phyloP scores from a whole-genome alignment of 2,797 vertebrate species.

The Siniperca scherzeri region DNA sequence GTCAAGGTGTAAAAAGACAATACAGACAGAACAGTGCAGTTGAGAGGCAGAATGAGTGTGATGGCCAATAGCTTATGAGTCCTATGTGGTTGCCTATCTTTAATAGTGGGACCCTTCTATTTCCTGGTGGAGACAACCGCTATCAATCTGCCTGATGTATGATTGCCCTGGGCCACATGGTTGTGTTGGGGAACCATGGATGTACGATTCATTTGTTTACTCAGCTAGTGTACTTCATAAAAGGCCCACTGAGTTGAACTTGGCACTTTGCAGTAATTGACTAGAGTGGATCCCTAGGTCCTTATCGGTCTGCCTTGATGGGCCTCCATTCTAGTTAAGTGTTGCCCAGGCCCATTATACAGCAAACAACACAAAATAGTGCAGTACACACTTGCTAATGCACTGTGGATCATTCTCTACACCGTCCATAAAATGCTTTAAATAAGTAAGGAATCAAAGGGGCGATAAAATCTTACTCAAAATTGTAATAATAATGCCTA shows the following conservation, averaged over 20 bases:
- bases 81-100: conserved; percentile 66
- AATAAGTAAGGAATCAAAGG: conserved; percentile 33
- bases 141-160: conserved; percentile 83
- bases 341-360: conserved; percentile 72
- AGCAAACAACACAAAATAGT: conserved; percentile 64
- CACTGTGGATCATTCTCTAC: conserved; percentile 46
- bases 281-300: conserved; percentile 80
- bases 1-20: conserved; percentile 38
- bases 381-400: conserved; percentile 52
- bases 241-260: conserved; percentile 80
- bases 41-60: conserved; percentile 47
- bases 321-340: conserved; percentile 78
- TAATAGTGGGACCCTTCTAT: conserved; percentile 72
- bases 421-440: conserved; percentile 45
- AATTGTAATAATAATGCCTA: conserved; percentile 22
- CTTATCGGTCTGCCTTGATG: conserved; percentile 80
- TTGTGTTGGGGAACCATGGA: conserved; percentile 77
- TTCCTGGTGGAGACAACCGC: conserved; percentile 76
- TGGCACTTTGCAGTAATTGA: conserved; percentile 85
- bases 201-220: conserved; percentile 86
- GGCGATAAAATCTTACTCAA: conserved; percentile 27
- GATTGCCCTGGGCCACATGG: conserved; percentile 70
- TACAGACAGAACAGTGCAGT: conserved; percentile 26
- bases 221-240: conserved; percentile 82
- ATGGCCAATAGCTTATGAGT: conserved; percentile 59